phyloP scores from a whole-genome alignment of 2,797 vertebrate genomes.

The Enteromius trimaculatus region DNA sequence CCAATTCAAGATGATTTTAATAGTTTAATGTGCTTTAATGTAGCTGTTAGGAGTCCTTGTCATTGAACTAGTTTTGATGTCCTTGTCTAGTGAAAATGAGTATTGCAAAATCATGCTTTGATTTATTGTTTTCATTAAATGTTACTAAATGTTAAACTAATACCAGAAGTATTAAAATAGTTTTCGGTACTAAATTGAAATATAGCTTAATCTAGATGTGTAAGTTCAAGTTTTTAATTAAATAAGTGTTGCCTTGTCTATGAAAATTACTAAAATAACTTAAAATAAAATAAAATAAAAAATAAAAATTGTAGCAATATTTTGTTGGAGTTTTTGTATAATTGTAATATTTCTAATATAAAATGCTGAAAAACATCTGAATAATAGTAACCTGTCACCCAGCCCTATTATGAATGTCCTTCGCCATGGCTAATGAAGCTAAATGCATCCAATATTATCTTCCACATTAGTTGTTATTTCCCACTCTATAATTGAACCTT shows the following conservation, averaged over 20 bases:
- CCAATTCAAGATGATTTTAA: background rate
- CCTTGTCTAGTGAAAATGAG: background rate
- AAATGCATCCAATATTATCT: constrained; percentile 19
- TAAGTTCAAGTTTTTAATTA: too few species aligned
- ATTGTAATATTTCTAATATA: background rate
- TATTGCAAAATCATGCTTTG: background rate
- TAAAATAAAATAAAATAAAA: background rate
- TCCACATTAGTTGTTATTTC: constrained; percentile 9
- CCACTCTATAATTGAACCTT: constrained; percentile 38
- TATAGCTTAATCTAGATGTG: too few species aligned
- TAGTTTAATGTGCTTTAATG: background rate
- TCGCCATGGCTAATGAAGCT: constrained; percentile 2
- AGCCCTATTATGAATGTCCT: background rate
- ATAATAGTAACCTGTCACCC: background rate
- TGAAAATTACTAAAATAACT: background rate
- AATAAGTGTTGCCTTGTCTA: background rate
- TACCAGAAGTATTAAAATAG: background rate
- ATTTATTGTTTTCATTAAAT: background rate
- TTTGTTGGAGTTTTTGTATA: background rate
- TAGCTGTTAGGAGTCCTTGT: background rate
- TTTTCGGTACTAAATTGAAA: background rate
- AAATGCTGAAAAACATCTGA: background rate
- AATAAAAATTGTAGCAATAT: background rate
- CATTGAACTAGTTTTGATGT: background rate
- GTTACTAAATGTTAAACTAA: background rate